Conservation (phyloP, 2,888 invertebrate genomes). For the Automeris io region DNA sequence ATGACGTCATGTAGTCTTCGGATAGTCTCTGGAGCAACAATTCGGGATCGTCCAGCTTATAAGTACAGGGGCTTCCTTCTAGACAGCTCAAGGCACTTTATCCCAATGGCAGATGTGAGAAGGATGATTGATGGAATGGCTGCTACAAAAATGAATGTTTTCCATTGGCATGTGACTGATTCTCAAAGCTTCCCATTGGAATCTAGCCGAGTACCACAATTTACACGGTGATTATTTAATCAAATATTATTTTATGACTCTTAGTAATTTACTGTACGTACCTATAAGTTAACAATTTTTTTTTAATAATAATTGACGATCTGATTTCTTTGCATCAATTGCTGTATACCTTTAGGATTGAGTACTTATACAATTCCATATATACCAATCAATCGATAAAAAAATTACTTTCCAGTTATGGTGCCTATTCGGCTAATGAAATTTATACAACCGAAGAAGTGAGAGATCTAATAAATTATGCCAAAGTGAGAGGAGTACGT, state of each 20-base stretch:
- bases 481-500: slow-evolving; percentile 86
- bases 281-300: neutral
- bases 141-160: slow-evolving; percentile 91
- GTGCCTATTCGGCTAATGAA: slow-evolving; percentile 82
- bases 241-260: neutral
- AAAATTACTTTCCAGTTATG: slow-evolving; percentile 70
- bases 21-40: slow-evolving; percentile 77
- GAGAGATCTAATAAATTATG: slow-evolving; percentile 83
- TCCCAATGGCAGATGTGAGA: slow-evolving; percentile 82
- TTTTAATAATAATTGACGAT: too few relatives aligned
- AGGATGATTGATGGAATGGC: slow-evolving; percentile 91
- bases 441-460: slow-evolving; percentile 83
- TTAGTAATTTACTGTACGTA: too few relatives aligned
- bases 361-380: neutral
- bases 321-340: neutral
- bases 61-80: slow-evolving; percentile 90
- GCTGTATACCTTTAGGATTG: too few relatives aligned
- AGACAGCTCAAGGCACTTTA: slow-evolving; percentile 93
- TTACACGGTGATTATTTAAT: slow-evolving; percentile 76
- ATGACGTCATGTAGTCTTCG: slow-evolving; percentile 70
- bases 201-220: slow-evolving; percentile 83
- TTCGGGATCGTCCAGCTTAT: slow-evolving; percentile 88
- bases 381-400: neutral
- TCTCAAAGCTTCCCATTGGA: slow-evolving; percentile 94
- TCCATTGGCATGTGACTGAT: slow-evolving; percentile 96